A percentile compares a stretch with the other conserved stretches of the same genome.
phyloP scores from a whole-genome alignment of 2,888 invertebrate species.

The Gastracanthus pulcherrimus region DNA sequence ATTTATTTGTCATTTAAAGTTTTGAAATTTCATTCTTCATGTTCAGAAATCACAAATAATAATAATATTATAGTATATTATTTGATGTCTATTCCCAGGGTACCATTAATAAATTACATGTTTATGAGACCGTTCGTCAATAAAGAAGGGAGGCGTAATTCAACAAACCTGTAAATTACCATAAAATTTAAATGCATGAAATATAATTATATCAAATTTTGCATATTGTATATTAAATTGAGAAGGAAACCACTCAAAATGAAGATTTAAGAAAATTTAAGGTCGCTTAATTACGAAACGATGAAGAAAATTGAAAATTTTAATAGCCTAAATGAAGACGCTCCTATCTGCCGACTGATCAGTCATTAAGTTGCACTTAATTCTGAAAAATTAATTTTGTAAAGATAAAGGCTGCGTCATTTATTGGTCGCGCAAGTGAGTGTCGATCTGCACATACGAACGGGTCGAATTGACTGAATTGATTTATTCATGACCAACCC shows the following conservation, averaged over 20 bases:
- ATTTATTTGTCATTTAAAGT: too few relatives aligned
- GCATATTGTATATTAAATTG: conserved; percentile 11
- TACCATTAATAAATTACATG: too few relatives aligned
- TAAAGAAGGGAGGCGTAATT: too few relatives aligned
- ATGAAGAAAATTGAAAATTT: conserved; percentile 43
- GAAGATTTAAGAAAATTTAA: conserved; percentile 33
- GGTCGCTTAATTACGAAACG: conserved; percentile 2
- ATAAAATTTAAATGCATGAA: conserved; percentile 1
- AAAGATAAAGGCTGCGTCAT: conserved; percentile 27
- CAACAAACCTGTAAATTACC: conserved; percentile 8
- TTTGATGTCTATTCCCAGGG: too few relatives aligned
- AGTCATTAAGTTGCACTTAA: conserved; percentile 14
- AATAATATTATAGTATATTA: too few relatives aligned
- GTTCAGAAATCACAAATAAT: too few relatives aligned
- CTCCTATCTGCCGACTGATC: conserved; percentile 20
- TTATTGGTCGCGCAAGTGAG: not conserved
- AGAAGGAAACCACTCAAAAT: not conserved
- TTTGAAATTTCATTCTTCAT: too few relatives aligned
- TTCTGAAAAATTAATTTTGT: conserved; percentile 43
- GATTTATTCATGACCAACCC: conserved; percentile 68
- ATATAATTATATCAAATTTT: not conserved
- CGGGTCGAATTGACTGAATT: conserved; percentile 55
- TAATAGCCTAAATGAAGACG: conserved; percentile 22
- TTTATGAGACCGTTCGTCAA: too few relatives aligned
- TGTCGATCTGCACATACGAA: conserved; percentile 4